A percentile compares a stretch with the other conserved stretches of the same genome.
These are phyloP conservation scores for Echinarachnius parma DNA, from an alignment of 53 echinoderm and acorn worm genomes.

Conservation along the genomic window DNA sequence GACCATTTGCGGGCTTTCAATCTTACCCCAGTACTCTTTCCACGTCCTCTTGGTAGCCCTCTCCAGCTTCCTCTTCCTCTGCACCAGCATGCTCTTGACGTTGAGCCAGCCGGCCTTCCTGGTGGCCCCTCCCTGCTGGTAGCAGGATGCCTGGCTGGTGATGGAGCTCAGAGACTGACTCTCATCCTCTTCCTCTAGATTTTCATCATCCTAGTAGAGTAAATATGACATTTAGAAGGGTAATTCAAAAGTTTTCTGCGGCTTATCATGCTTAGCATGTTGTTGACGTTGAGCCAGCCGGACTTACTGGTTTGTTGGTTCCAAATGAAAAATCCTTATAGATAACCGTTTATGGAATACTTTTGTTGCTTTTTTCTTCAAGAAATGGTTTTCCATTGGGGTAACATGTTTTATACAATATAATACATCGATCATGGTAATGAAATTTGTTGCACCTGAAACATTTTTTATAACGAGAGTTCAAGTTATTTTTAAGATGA, in stretches of 20 bases:
- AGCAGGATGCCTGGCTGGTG: constrained; percentile 73
- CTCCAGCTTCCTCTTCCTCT: constrained; percentile 86
- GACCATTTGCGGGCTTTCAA: neutral
- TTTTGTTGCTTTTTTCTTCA: too few relatives aligned
- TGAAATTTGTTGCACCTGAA: too few relatives aligned
- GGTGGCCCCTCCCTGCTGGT: constrained; percentile 87
- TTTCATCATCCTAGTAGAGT: constrained; percentile 47
- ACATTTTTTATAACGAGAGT: too few relatives aligned
- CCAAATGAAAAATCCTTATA: too few relatives aligned
- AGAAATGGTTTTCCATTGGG: too few relatives aligned
- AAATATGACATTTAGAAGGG: too few relatives aligned
- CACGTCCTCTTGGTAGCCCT: constrained; percentile 74
- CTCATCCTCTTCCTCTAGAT: constrained; percentile 65
- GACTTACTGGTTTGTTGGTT: constrained; percentile 93
- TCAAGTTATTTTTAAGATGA: too few relatives aligned
- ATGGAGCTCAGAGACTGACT: constrained; percentile 75
- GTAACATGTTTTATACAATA: too few relatives aligned
- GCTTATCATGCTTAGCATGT: too few relatives aligned
- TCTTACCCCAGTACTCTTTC: constrained; percentile 99
- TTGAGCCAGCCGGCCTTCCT: constrained; percentile 95
- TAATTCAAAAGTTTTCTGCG: too few relatives aligned
- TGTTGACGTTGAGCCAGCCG: constrained; percentile 87
- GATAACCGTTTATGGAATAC: too few relatives aligned
- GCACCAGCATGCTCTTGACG: constrained; percentile 83
- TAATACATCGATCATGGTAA: too few relatives aligned